A percentile compares a stretch with the other conserved stretches of the same genome.
phyloP scores from a whole-genome alignment of 2,888 invertebrate genomes.

The Caprella mutica region DNA sequence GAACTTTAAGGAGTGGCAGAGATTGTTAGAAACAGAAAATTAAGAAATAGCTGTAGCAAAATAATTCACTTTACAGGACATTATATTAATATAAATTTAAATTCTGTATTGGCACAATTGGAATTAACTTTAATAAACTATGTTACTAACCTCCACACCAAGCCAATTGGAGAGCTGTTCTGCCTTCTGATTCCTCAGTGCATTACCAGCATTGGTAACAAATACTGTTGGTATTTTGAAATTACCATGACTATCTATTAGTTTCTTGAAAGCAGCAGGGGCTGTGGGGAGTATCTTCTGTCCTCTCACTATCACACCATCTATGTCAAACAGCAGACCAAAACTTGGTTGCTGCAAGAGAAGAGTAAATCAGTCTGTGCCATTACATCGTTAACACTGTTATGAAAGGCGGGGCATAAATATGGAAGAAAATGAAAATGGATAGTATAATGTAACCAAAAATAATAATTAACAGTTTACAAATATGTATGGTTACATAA shows the following conservation, averaged over 20 bases:
- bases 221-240: conserved; percentile 52
- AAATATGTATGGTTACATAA: no score
- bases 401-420: no score
- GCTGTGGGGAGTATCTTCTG: conserved; percentile 50
- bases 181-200: conserved; percentile 49
- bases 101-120: no score
- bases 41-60: not conserved
- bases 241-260: conserved; percentile 46
- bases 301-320: conserved; percentile 54
- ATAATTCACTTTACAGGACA: no score
- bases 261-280: conserved; percentile 47
- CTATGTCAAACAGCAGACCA: conserved; percentile 56
- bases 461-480: no score
- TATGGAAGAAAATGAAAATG: no score
- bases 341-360: no score
- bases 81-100: no score
- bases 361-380: no score
- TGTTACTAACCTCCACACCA: conserved; percentile 45
- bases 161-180: conserved; percentile 50
- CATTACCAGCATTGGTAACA: conserved; percentile 56
- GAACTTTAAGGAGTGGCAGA: no score
- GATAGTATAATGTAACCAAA: no score
- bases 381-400: no score
- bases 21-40: not conserved
- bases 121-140: not conserved